These are phyloP conservation scores for Amyelois transitella DNA, from an alignment of 1,140 invertebrate genomes.

Conservation along the genomic window DNA sequence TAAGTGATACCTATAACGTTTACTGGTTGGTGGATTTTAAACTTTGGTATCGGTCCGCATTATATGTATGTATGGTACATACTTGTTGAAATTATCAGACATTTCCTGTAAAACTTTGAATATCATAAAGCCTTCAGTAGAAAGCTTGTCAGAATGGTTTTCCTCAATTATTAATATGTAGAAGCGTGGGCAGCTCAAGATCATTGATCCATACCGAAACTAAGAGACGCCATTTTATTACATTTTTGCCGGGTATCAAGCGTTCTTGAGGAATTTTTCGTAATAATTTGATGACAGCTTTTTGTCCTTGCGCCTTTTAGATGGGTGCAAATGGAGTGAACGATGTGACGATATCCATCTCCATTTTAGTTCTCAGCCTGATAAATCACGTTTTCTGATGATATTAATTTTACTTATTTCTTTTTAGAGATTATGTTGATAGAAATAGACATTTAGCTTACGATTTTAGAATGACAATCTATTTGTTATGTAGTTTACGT, in stretches of 20 bases:
- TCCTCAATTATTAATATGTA: not conserved
- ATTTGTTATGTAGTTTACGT: too few species aligned
- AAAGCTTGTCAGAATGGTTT: not conserved
- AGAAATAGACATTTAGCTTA: too few species aligned
- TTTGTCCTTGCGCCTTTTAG: slow-evolving; percentile 17
- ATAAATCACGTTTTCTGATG: slow-evolving; percentile 30
- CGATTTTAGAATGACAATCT: too few species aligned
- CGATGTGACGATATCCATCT: slow-evolving; percentile 40
- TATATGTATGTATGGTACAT: too few species aligned
- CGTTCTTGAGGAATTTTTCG: slow-evolving; percentile 23
- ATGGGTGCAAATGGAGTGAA: slow-evolving; percentile 19
- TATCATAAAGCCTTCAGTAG: not conserved
- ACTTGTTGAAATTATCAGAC: too few species aligned
- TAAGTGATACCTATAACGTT: too few species aligned
- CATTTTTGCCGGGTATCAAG: slow-evolving; percentile 17
- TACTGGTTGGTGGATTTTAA: too few species aligned
- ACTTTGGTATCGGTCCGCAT: too few species aligned
- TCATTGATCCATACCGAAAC: slow-evolving; percentile 9
- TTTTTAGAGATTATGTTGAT: too few species aligned
- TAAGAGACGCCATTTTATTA: slow-evolving; percentile 19
- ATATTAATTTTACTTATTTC: not conserved
- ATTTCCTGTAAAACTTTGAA: too few species aligned
- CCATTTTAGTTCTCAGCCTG: slow-evolving; percentile 35
- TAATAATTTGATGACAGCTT: slow-evolving; percentile 27
- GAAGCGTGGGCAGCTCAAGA: not conserved